Evolutionary conservation across 2,113 vertebrate species (phyloP), one percentile per base, ranked within the genome.

Genomic region (Gopherus evgoodei): DNA sequence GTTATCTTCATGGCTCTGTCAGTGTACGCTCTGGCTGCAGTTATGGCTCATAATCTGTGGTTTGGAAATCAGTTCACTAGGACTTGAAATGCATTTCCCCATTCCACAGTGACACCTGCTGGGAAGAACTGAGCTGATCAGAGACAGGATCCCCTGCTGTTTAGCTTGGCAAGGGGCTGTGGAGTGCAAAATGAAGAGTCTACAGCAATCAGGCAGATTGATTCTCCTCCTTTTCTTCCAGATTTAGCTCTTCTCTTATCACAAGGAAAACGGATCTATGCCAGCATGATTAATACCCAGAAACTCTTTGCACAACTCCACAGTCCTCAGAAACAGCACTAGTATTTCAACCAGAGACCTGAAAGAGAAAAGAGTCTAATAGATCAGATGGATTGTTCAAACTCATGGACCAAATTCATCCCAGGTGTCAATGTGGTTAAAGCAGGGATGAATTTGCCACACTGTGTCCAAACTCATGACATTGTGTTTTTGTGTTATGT

Each of bases 61-160:
- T 65, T 52, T 83, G 81, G 62, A 44, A 76, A 87, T 86, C 49
- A n/a, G 79, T 92, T 92, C 80, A 25, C 75, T 5, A 3, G 56
- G 57, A 72, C 14, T 2, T 31, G 38, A 93, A 95, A 53, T 86
- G 76, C 89, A 80, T 97, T 91, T 95, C 85, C 52, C 91, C 94
- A 62, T 98, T 98, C 98, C 97, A 98, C 96, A 98, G 97, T 96
- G 98, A 98, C 98, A 98, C 96, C 98, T 98, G 97, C 98, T 97
- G 98, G 98, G 96, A 95, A 84, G 89, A 87, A 90, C 50, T 75
- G 81, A 90, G 50, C 14, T 2, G 54, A 59, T 86, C 72, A 13
- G 42, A 29, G 6, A 1, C 38, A 38, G 75, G 90, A 54, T 84
- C 91, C 90, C 91, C 96, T 0, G 76, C 87, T 83, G 95, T 76